phyloP scores from a whole-genome alignment of 2,888 invertebrate species.

The Brenthis daphne region DNA sequence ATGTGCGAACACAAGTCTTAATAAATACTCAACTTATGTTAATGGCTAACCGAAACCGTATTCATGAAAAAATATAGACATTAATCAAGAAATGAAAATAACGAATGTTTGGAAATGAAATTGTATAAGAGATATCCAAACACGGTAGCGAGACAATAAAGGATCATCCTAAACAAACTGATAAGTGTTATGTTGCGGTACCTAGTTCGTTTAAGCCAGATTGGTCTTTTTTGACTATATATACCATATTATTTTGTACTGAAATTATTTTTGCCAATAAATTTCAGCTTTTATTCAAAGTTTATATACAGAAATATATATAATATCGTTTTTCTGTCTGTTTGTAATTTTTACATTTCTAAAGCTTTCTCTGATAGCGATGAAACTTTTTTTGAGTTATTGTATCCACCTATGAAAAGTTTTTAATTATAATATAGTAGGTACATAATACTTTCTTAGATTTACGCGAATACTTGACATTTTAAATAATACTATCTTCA shows the following conservation, averaged over 20 bases:
- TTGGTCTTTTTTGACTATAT: constrained; percentile 2
- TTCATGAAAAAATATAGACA: constrained; percentile 14
- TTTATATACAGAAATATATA: no score
- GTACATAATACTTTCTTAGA: no score
- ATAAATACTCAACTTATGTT: neutral
- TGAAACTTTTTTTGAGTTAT: no score
- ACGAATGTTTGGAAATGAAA: constrained; percentile 29
- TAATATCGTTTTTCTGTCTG: no score
- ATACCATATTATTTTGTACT: neutral
- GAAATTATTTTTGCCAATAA: no score
- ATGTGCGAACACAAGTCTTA: neutral
- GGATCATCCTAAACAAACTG: constrained; percentile 33
- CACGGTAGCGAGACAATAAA: constrained; percentile 17
- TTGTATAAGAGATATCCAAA: constrained; percentile 25
- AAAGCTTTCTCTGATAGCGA: no score
- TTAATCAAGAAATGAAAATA: constrained; percentile 34
- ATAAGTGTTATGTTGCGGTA: constrained; percentile 15
- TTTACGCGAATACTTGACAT: no score
- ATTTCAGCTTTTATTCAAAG: no score
- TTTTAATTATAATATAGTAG: no score
- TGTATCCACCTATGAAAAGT: no score
- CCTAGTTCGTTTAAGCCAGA: constrained; percentile 10
- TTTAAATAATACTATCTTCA: no score
- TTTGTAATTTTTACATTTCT: no score
- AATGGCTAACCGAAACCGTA: neutral